Conservation (phyloP, 1,140 invertebrate genomes). For the Elymnias hypermnestra region DNA sequence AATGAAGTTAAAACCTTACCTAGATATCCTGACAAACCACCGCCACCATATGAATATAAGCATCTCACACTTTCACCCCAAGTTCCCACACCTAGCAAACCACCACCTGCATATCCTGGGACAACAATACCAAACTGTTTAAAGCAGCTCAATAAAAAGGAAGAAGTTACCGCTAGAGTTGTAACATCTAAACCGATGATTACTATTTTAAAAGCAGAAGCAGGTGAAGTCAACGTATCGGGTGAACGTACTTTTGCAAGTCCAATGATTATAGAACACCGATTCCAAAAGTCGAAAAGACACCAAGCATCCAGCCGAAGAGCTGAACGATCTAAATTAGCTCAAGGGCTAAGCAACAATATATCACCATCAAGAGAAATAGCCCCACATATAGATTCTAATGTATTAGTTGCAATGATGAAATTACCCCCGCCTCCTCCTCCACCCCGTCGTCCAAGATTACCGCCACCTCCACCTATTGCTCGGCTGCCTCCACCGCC, state of each 20-base stretch:
- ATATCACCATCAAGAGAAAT: conserved; percentile 56
- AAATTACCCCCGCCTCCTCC: conserved; percentile 75
- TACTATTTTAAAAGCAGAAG: conserved; percentile 81
- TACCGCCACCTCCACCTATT: conserved; percentile 75
- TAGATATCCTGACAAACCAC: conserved; percentile 53
- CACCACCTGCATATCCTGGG: conserved; percentile 57
- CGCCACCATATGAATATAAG: conserved; percentile 67
- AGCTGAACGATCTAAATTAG: conserved; percentile 60
- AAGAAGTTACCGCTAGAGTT: conserved; percentile 81
- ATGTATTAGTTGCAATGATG: conserved; percentile 79
- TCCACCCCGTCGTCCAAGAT: conserved; percentile 72
- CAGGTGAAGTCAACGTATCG: conserved; percentile 67
- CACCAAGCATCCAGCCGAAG: conserved; percentile 64
- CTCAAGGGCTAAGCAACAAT: conserved; percentile 51
- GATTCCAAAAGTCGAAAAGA: conserved; percentile 67
- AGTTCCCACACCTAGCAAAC: conserved; percentile 39
- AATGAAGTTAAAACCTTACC: conserved; percentile 24
- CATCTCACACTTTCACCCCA: conserved; percentile 66
- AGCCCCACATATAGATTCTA: conserved; percentile 60
- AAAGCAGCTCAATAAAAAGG: conserved; percentile 58
- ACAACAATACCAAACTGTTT: conserved; percentile 23
- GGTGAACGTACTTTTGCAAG: conserved; percentile 67
- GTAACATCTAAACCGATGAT: conserved; percentile 82
- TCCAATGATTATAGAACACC: conserved; percentile 64
- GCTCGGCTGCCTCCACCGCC: conserved; percentile 78